Conservation (phyloP, 2,113 vertebrate species). For the Epinephelus cyanopodus region DNA sequence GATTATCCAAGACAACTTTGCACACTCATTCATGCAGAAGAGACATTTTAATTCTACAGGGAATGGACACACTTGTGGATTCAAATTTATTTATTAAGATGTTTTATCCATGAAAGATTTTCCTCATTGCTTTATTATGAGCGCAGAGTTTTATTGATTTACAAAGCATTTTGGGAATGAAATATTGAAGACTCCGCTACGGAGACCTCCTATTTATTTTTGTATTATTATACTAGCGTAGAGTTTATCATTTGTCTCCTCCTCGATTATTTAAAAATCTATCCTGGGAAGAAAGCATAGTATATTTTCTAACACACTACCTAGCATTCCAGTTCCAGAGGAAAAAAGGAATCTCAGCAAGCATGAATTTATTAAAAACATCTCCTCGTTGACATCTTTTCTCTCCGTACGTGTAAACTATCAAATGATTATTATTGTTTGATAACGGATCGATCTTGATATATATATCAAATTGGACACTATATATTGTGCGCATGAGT, state of each 20-base stretch:
- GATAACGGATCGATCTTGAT: slow-evolving; percentile 53
- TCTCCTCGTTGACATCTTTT: slow-evolving; percentile 34
- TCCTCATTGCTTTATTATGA: slow-evolving; percentile 59
- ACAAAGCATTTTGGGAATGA: slow-evolving; percentile 66
- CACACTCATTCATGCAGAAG: slow-evolving; percentile 53
- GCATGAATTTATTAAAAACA: slow-evolving; percentile 53
- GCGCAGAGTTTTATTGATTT: slow-evolving; percentile 71
- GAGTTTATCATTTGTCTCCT: slow-evolving; percentile 72
- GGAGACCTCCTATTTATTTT: slow-evolving; percentile 79
- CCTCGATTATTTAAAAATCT: slow-evolving; percentile 59
- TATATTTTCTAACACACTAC: slow-evolving; percentile 73
- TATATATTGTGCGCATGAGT: slow-evolving; percentile 70
- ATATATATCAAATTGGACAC: slow-evolving; percentile 63
- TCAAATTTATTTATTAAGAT: slow-evolving; percentile 59
- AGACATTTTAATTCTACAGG: slow-evolving; percentile 65
- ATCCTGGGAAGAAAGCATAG: slow-evolving; percentile 50
- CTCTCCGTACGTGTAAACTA: slow-evolving; percentile 41
- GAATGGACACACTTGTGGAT: slow-evolving; percentile 68
- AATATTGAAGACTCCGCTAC: slow-evolving; percentile 54
- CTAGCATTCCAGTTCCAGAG: slow-evolving; percentile 60
- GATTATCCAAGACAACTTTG: slow-evolving; percentile 50
- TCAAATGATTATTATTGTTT: slow-evolving; percentile 49
- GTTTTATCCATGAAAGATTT: slow-evolving; percentile 62
- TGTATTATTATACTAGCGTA: slow-evolving; percentile 69
- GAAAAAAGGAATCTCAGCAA: slow-evolving; percentile 14